A percentile compares a stretch with the other conserved stretches of the same genome.
Evolutionary conservation across 2,888 invertebrate genomes (phyloP).

Genomic region (Brachyptera putata): DNA sequence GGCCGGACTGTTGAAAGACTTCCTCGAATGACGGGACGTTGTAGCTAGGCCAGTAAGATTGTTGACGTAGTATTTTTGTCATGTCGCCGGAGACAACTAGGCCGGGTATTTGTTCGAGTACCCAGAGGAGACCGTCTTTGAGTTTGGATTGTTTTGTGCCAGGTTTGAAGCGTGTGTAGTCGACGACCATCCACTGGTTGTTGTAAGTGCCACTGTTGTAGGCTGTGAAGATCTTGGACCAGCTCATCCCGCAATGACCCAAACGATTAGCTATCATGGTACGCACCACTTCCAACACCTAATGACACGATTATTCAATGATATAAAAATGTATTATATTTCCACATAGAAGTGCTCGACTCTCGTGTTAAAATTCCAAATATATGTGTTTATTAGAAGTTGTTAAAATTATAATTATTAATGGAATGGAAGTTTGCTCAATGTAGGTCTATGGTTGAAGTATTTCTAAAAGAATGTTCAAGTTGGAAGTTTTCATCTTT

Average conservation of each 20-base stretch:
- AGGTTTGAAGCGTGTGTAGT: conserved; percentile 61
- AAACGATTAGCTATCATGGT: conserved; percentile 63
- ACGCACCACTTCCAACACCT: conserved; percentile 56
- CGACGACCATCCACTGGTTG: conserved; percentile 68
- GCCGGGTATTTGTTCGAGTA: conserved; percentile 60
- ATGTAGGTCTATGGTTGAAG: no score
- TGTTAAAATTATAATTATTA: no score
- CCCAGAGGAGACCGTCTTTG: conserved; percentile 49
- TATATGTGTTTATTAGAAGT: no score
- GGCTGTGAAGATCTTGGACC: conserved; percentile 55
- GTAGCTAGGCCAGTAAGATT: conserved; percentile 66
- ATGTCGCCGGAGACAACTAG: conserved; percentile 42
- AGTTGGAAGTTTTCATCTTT: no score
- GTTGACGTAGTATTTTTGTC: conserved; percentile 44
- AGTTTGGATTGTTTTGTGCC: conserved; percentile 33
- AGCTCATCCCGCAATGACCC: conserved; percentile 54
- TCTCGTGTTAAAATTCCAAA: no score
- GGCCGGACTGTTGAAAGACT: neutral
- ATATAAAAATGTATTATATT: no score
- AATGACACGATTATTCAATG: no score
- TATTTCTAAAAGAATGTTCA: no score
- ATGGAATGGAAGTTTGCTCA: no score
- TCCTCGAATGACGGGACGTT: conserved; percentile 51
- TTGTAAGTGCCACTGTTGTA: conserved; percentile 73
- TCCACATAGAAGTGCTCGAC: no score